These are phyloP conservation scores for Stramonita haemastoma DNA, from an alignment of 2,888 invertebrate genomes.

Conservation along the genomic window DNA sequence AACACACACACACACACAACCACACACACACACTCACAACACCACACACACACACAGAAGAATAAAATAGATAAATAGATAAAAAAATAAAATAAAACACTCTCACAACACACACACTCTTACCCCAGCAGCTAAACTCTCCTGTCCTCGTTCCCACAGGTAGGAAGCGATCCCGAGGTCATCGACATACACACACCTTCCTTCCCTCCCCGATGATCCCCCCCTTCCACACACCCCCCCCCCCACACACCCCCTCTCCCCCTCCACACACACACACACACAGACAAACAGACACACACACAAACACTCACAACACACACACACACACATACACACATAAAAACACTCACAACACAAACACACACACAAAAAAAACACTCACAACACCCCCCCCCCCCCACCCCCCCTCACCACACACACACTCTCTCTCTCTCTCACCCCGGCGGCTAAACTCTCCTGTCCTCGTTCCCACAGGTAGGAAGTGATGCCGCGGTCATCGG, in stretches of 20 bases:
- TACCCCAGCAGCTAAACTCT: neutral
- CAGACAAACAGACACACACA: too few species aligned
- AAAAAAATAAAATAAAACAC: too few species aligned
- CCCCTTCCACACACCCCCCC: neutral
- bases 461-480: slow-evolving; percentile 89
- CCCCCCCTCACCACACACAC: too few species aligned
- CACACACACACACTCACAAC: too few species aligned
- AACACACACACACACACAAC: neutral
- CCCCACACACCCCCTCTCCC: neutral
- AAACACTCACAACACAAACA: neutral
- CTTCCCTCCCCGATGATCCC: neutral
- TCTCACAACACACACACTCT: neutral
- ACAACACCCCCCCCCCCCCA: neutral
- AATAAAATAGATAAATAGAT: too few species aligned
- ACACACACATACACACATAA: too few species aligned
- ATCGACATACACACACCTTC: too few species aligned
- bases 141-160: neutral
- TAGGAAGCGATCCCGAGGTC: too few species aligned
- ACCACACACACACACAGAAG: too few species aligned
- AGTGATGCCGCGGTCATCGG: slow-evolving; percentile 91
- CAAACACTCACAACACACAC: too few species aligned
- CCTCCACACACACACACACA: too few species aligned
- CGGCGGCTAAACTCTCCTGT: slow-evolving; percentile 86
- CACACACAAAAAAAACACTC: too few species aligned
- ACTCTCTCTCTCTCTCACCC: slow-evolving; percentile 77